Conservation (phyloP, 2,113 vertebrate genomes). For the Setophaga petechia region DNA sequence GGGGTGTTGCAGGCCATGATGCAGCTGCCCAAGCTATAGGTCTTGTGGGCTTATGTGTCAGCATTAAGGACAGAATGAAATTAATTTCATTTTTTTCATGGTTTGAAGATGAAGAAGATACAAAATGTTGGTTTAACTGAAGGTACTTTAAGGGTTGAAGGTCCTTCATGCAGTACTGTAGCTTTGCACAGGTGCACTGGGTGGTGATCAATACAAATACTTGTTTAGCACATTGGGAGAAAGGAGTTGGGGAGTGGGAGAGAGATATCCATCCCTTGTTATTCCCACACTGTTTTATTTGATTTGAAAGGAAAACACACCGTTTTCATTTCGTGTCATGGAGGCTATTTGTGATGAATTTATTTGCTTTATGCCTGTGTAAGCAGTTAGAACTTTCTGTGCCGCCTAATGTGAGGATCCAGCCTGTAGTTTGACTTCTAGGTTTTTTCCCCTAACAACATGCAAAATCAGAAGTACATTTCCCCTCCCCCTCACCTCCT, state of each 20-base stretch:
- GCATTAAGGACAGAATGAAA: not conserved
- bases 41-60: not conserved
- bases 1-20: not conserved
- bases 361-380: not conserved
- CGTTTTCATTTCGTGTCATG: not conserved
- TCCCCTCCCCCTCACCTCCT: not conserved
- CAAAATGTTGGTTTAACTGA: not conserved
- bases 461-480: not conserved
- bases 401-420: not conserved
- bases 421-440: not conserved
- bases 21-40: not conserved
- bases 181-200: not conserved
- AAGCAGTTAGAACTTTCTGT: not conserved
- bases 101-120: not conserved
- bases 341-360: not conserved
- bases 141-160: not conserved
- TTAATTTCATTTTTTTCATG: not conserved
- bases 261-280: not conserved
- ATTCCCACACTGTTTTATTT: not conserved
- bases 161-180: not conserved
- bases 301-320: not conserved
- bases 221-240: not conserved
- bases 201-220: not conserved
- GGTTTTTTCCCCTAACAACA: not conserved
- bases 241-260: not conserved